Evolutionary conservation across 2,888 invertebrate genomes (phyloP).

Genomic region (Tanaodytes sp.): DNA sequence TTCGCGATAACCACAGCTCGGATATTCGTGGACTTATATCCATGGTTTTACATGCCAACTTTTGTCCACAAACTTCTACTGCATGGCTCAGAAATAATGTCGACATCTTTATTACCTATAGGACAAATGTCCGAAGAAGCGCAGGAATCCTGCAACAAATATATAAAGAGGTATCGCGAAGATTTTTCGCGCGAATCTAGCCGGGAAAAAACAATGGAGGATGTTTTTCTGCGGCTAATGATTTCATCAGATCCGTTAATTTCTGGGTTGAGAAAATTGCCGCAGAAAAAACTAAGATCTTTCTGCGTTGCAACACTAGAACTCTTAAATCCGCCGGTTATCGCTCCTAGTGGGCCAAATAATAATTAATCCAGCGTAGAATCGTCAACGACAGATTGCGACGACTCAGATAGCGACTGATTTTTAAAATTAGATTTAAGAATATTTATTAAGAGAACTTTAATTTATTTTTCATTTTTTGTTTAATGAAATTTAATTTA

Average conservation of each 20-base stretch:
- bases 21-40: not conserved
- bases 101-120: not conserved
- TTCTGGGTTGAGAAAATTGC: not conserved
- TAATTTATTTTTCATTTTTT: too few species aligned
- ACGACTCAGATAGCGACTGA: too few species aligned
- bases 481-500: too few species aligned
- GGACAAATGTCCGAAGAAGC: slow-evolving; percentile 4
- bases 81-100: not conserved
- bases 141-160: slow-evolving; percentile 5
- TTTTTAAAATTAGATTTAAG: too few species aligned
- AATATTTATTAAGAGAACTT: too few species aligned
- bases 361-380: too few species aligned
- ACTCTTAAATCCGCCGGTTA: not conserved
- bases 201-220: not conserved
- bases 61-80: not conserved
- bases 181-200: not conserved
- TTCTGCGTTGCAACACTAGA: too few species aligned
- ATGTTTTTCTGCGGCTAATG: not conserved
- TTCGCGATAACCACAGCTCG: not conserved
- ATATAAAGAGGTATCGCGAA: not conserved
- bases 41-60: not conserved
- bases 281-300: not conserved
- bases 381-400: too few species aligned
- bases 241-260: not conserved
- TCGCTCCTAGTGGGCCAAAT: too few species aligned